Percentiles rank a stretch among this genome's conserved stretches.
Evolutionary conservation across 1,140 invertebrate genomes (phyloP).

Genomic region (Brachionus plicatilis): DNA sequence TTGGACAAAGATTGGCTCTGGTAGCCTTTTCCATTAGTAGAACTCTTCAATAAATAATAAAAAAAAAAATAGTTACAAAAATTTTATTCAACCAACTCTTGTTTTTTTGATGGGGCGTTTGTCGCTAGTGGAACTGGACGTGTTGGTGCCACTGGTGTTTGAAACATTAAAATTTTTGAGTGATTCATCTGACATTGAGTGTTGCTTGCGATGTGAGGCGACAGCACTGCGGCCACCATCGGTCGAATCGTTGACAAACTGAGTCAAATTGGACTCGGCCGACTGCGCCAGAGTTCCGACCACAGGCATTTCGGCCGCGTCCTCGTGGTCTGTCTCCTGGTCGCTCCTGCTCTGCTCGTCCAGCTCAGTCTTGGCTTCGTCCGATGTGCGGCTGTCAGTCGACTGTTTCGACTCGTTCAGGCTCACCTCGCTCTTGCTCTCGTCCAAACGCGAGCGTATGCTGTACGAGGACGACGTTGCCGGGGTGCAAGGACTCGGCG

Average conservation of each 20-base stretch:
- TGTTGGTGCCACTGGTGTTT: not conserved
- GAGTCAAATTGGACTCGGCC: slow-evolving; percentile 8
- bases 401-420: slow-evolving; percentile 4
- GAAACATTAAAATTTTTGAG: not conserved
- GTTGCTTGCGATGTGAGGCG: slow-evolving; percentile 22
- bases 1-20: slow-evolving; percentile 21
- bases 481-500: not conserved
- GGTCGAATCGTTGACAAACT: slow-evolving; percentile 6
- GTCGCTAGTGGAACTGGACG: not conserved
- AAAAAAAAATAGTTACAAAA: not conserved
- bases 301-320: not conserved
- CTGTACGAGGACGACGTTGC: not conserved
- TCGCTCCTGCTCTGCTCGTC: not conserved
- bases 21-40: slow-evolving; percentile 1
- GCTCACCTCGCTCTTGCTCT: not conserved
- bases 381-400: not conserved
- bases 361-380: not conserved
- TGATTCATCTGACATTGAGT: slow-evolving; percentile 40
- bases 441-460: not conserved
- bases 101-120: slow-evolving; percentile 12
- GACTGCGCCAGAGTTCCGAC: not conserved
- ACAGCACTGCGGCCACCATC: not conserved
- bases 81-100: not conserved
- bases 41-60: not conserved
- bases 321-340: not conserved